Percentiles rank a stretch among this genome's conserved stretches.
Evolutionary conservation across 2,113 vertebrate genomes (phyloP).

Genomic region (Chinchilla lanigera): DNA sequence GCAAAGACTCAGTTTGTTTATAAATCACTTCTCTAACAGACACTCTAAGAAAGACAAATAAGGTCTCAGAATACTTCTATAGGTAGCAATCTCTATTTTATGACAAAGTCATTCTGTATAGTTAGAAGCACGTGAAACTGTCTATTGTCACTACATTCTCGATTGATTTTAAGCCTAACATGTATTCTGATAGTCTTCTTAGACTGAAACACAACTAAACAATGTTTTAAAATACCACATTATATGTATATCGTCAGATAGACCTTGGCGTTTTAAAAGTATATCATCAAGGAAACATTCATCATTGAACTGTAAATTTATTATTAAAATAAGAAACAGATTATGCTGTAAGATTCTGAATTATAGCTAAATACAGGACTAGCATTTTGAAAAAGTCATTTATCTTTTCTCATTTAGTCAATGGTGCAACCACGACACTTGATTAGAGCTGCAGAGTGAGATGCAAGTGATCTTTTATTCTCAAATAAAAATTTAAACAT

Average conservation of each 20-base stretch:
- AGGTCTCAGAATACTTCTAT: not conserved
- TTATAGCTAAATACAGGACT: not conserved
- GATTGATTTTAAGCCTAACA: not conserved
- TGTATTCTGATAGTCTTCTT: not conserved
- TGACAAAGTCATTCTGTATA: not conserved
- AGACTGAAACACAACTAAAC: not conserved
- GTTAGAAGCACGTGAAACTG: not conserved
- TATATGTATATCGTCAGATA: not conserved
- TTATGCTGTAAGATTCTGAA: not conserved
- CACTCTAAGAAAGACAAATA: not conserved
- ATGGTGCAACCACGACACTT: not conserved
- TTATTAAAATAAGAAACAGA: not conserved
- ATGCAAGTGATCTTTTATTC: not conserved
- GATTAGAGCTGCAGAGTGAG: not conserved
- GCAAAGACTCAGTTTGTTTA: not conserved
- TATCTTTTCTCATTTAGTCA: not conserved
- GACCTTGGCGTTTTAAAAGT: not conserved
- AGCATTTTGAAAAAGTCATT: not conserved
- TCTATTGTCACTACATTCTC: not conserved
- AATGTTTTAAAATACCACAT: not conserved
- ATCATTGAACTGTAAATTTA: not conserved
- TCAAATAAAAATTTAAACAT: conserved; percentile 53
- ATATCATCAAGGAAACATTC: not conserved
- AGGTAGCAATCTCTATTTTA: not conserved
- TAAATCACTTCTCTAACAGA: not conserved